Base-by-base conservation (phyloP, 92 coral and sea anemone genomes). In the Epizoanthus stellaris region DNA sequence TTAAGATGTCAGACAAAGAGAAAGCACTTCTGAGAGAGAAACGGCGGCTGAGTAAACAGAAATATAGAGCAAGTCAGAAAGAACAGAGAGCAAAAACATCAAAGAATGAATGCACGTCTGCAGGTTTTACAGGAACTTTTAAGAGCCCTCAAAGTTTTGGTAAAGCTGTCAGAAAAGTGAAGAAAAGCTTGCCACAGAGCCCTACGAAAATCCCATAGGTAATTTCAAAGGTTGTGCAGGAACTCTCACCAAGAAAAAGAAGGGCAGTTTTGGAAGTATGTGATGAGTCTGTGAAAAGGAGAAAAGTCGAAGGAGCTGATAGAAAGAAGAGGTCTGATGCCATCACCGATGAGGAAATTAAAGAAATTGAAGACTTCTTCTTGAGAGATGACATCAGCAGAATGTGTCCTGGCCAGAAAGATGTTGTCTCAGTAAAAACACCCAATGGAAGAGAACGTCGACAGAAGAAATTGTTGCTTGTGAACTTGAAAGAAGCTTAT, bases 281-380 rank as follows among this genome's bases (percentile, higher is more conserved):
- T 82, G 88, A 88, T 63, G 61, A 68, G 34, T 38, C 77, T 49
- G 73, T 72, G 10, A 83, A 88, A 77, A 62, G 76, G 64, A 82
- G 91, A 82, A 82, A 88, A 42, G 84, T 67, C 17, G 25, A 76
- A 4, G 62, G 60, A 42, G 80, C 80, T 38, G 88, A 84, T 61
- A 86, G 87, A 36, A 89, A 89, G 79, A 80, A 73, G 71, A 89
- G 89, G 82, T 85, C 82, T 64, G 92, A 89, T 89, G 89, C 92
- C 82, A 63, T 85, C 19, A 45, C 86, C 39, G 69, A 73, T 64
- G 80, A 85, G 13, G 60, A 61, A 17, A 39, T 81, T 11, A 43
- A 74, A 72, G 56, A 80, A 82, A 66, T 80, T 11, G 62, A 89
- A 63, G 72, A 85, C 17, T 85, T 85, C 73, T 89, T 71, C 81